Conservation (phyloP, 1,140 invertebrate genomes). For the Pantala flavescens region DNA sequence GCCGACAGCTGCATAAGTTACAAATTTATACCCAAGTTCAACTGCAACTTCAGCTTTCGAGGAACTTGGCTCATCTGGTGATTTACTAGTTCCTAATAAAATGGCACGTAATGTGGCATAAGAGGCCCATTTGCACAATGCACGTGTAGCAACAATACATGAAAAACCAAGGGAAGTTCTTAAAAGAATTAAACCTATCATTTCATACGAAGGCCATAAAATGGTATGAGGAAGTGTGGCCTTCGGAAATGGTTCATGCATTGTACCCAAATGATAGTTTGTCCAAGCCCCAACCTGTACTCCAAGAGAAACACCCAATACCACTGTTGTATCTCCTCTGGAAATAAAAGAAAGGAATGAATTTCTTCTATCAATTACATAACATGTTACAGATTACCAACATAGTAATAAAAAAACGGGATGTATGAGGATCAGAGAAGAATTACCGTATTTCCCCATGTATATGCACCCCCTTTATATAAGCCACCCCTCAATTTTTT, state of each 20-base stretch:
- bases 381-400: too few species aligned
- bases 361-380: too few species aligned
- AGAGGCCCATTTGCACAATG: slow-evolving; percentile 54
- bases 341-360: slow-evolving; percentile 29
- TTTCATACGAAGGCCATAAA: slow-evolving; percentile 62
- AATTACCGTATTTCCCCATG: too few species aligned
- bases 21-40: slow-evolving; percentile 70
- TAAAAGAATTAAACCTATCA: slow-evolving; percentile 50
- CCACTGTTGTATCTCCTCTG: slow-evolving; percentile 78
- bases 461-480: too few species aligned
- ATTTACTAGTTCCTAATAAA: slow-evolving; percentile 28
- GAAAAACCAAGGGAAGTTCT: slow-evolving; percentile 63
- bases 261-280: slow-evolving; percentile 64
- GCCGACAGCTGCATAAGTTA: slow-evolving; percentile 63
- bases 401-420: too few species aligned
- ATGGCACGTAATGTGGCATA: slow-evolving; percentile 58
- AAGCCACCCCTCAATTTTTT: too few species aligned
- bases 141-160: slow-evolving; percentile 53
- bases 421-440: too few species aligned
- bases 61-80: background rate
- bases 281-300: slow-evolving; percentile 70
- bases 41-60: slow-evolving; percentile 32
- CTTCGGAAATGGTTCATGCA: slow-evolving; percentile 38
- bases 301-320: slow-evolving; percentile 69
- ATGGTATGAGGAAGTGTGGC: slow-evolving; percentile 57